Evolutionary conservation across 2,797 vertebrate genomes (phyloP).

Genomic region (Alosa sapidissima): DNA sequence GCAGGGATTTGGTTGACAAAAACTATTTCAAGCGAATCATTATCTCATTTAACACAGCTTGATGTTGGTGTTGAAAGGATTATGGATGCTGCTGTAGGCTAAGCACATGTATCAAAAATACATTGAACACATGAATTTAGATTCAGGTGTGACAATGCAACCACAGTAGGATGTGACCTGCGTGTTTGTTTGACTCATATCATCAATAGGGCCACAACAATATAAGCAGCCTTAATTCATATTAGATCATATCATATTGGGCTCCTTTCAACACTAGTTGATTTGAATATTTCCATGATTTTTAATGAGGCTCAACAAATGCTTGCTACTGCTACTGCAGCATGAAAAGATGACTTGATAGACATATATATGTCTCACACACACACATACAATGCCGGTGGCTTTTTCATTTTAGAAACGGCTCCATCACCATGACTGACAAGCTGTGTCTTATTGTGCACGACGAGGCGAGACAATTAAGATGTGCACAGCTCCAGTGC

Average conservation of each 20-base stretch:
- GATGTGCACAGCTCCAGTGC: conserved; percentile 37
- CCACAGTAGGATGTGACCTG: no score
- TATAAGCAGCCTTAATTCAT: neutral
- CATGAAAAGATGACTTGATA: conserved; percentile 27
- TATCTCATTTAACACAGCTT: conserved; percentile 70
- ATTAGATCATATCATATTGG: neutral
- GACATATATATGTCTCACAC: neutral
- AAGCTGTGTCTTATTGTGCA: conserved; percentile 47
- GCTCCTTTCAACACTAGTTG: neutral
- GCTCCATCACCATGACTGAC: conserved; percentile 51
- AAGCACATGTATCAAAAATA: neutral
- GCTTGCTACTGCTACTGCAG: neutral
- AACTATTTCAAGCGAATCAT: conserved; percentile 71
- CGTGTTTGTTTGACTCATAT: neutral
- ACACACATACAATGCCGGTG: neutral
- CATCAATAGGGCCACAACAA: neutral
- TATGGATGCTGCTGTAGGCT: neutral
- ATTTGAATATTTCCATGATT: neutral
- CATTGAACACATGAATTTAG: neutral
- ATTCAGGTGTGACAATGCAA: neutral
- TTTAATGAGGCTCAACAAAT: conserved; percentile 18
- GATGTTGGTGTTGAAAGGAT: conserved; percentile 55
- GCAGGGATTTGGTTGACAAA: conserved; percentile 38
- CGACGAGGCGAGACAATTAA: conserved; percentile 49
- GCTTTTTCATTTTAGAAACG: conserved; percentile 31